Evolutionary conservation across 2,113 vertebrate genomes (phyloP).

Genomic region (Malurus alboscapulatus): DNA sequence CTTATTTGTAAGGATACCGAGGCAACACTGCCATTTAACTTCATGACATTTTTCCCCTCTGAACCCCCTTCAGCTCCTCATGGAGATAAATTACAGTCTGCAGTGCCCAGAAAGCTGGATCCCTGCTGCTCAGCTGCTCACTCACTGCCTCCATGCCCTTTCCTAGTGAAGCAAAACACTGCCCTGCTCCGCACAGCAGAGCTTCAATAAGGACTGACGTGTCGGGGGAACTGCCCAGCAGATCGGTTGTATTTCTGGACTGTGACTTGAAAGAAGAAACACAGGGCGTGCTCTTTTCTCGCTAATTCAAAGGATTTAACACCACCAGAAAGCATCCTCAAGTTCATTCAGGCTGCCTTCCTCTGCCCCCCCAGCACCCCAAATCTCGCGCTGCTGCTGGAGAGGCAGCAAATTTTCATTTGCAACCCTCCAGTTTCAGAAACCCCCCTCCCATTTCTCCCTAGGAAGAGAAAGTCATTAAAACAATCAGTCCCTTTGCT

Average conservation of each 20-base stretch:
- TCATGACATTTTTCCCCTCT: constrained; percentile 20
- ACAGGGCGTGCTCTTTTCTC: rapidly evolving
- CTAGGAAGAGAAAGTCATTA: constrained; percentile 29
- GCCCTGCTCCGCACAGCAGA: neutral
- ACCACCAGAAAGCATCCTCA: neutral
- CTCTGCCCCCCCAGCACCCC: neutral
- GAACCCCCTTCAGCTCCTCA: constrained; percentile 28
- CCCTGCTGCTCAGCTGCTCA: neutral
- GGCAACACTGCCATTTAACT: constrained; percentile 49
- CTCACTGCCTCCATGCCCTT: neutral
- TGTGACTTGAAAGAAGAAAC: neutral
- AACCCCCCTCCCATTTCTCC: neutral
- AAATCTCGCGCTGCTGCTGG: neutral
- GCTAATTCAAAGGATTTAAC: neutral
- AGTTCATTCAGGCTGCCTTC: neutral
- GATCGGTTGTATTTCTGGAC: neutral
- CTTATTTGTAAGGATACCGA: constrained; percentile 47
- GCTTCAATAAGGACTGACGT: neutral
- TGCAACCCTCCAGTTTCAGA: neutral
- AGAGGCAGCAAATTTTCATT: neutral
- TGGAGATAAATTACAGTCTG: constrained; percentile 50
- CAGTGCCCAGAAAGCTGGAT: neutral
- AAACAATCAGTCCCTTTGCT: constrained; percentile 32
- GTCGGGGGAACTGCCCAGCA: constrained; percentile 12
- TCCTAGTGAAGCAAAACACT: neutral